Evolutionary conservation across 1,140 invertebrate species (phyloP).

Genomic region (Lasioglossum baleicum): DNA sequence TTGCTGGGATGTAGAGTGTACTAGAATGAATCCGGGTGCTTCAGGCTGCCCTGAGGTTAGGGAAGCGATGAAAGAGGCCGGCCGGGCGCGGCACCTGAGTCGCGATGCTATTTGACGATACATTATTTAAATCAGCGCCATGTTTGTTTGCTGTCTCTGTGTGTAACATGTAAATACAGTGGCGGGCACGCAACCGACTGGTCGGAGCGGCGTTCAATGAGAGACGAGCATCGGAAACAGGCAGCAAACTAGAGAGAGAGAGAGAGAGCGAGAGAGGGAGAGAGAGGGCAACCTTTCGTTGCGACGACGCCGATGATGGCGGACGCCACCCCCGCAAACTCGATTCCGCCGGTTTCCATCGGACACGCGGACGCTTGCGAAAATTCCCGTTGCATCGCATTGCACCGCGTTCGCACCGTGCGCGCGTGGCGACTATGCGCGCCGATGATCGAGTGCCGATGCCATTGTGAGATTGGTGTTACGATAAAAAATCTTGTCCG

Average conservation of each 20-base stretch:
- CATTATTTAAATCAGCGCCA: constrained; percentile 71
- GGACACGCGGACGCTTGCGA: constrained; percentile 11
- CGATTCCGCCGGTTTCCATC: constrained; percentile 37
- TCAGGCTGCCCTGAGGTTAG: not conserved
- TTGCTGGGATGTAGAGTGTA: not conserved
- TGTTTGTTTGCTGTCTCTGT: constrained; percentile 64
- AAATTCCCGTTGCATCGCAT: constrained; percentile 10
- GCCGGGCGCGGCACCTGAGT: constrained; percentile 46
- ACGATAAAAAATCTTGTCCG: constrained; percentile 36
- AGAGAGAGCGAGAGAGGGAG: not conserved
- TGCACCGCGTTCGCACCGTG: too few relatives aligned
- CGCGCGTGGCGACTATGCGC: too few relatives aligned
- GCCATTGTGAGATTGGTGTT: constrained; percentile 28
- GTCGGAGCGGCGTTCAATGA: not conserved
- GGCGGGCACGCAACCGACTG: constrained; percentile 27
- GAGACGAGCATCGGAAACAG: constrained; percentile 44
- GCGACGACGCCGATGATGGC: constrained; percentile 42
- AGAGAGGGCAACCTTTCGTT: constrained; percentile 1
- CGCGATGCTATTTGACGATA: constrained; percentile 61
- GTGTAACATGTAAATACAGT: constrained; percentile 65
- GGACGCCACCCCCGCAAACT: constrained; percentile 46
- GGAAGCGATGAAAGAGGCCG: constrained; percentile 36
- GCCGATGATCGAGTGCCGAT: constrained; percentile 13
- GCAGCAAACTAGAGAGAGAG: not conserved
- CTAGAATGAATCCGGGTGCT: not conserved